Conservation (phyloP, 2,888 invertebrate species). For the Ditula angustiorana region DNA sequence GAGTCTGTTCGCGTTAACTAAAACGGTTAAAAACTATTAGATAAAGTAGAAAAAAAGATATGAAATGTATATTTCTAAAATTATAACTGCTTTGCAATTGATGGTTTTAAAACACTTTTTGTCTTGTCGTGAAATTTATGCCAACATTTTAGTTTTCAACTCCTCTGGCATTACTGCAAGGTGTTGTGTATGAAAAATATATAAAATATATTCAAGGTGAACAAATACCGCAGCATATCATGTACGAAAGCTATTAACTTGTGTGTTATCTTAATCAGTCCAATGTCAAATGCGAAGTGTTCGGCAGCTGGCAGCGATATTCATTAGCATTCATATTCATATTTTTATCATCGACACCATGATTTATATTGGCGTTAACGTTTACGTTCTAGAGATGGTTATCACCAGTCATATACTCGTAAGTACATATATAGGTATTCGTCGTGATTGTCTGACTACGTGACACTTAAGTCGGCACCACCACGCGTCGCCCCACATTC, state of each 20-base stretch:
- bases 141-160: conserved; percentile 2
- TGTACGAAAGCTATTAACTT: conserved; percentile 39
- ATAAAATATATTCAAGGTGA: conserved; percentile 46
- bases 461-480: conserved; percentile 48
- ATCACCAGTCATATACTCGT: conserved; percentile 43
- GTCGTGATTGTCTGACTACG: conserved; percentile 39
- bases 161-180: conserved; percentile 23
- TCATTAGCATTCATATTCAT: conserved; percentile 7
- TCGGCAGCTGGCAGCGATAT: conserved; percentile 24
- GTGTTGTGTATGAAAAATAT: conserved; percentile 42
- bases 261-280: conserved; percentile 43
- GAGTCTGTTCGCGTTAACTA: background rate
- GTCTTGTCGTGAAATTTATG: background rate
- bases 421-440: conserved; percentile 42
- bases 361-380: conserved; percentile 47
- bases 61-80: background rate
- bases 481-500: conserved; percentile 46
- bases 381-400: conserved; percentile 47
- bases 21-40: background rate
- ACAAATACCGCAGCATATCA: conserved; percentile 39
- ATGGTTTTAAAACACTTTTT: background rate
- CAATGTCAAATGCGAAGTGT: conserved; percentile 44
- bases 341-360: conserved; percentile 43
- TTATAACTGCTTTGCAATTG: background rate
- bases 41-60: background rate